Evolutionary conservation across 2,113 vertebrate genomes (phyloP), one percentile per base, ranked within the genome.

Genomic region (Eublepharis macularius): DNA sequence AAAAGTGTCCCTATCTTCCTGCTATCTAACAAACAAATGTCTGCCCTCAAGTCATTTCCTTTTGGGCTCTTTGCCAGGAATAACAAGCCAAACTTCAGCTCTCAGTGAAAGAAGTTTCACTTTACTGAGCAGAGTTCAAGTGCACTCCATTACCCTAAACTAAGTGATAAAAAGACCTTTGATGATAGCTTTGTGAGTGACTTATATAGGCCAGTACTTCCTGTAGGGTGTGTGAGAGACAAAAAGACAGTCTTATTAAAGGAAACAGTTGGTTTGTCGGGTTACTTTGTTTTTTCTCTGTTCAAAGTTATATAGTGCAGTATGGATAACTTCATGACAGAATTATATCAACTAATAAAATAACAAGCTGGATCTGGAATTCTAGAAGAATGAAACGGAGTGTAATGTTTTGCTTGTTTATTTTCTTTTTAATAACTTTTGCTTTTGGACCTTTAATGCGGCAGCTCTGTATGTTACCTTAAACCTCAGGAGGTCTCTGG

Each of bases 141-240:
- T 95, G 63, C 45, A 84, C 91, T 91, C 94, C 95, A 92, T 96
- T 95, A 95, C 90, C 91, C 92, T 87, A 93, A 92, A 89, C 89
- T 94, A 94, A 94, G 92, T 93, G 96, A 97, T 95, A 96, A 95
- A 95, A 90, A 93, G 82, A 43, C 89, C 95, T 96, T 96, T 96
- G 96, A 96, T 95, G 94, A 94, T 92, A 88, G 85, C 86, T 90
- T 93, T 94, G 92, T 91, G 88, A 96, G 92, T 91, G 91, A 91
- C 85, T 94, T 91, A 80, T 91, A 91, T 84, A 94, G 94, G 90
- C 83, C 89, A 90, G 91, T 83, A 90, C 66, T 93, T 93, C 92
- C 91, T 83, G 80, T 81, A 86, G 88, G 92, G 68, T 39, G 32
- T 47, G 76, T 63, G 65, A 77, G 36, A 43, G 36, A 78, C n/a